Evolutionary conservation across 2,888 invertebrate genomes (phyloP), one percentile per base, ranked within the genome.

Genomic region (Entomobrya proxima): DNA sequence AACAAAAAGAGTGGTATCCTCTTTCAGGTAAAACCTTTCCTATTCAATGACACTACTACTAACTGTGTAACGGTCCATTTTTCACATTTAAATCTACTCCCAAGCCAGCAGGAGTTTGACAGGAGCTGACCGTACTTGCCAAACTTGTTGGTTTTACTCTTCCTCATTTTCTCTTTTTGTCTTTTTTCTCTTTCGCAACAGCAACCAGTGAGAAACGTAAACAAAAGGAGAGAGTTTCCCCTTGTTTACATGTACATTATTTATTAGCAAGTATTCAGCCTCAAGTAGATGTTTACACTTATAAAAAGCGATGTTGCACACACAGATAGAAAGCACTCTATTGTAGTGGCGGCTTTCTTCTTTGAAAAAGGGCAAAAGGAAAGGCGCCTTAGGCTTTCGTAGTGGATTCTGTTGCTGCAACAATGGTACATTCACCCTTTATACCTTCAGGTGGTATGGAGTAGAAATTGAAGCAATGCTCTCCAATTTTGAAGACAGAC

Each of bases 401-500:
- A n/a, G n/a, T n/a, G n/a, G n/a, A n/a, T n/a, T n/a, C n/a, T n/a
- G n/a, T n/a, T n/a, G n/a, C n/a, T n/a, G n/a, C n/a, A n/a, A n/a
- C n/a, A n/a, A n/a, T n/a, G n/a, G n/a, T n/a, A n/a, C n/a, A n/a
- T n/a, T n/a, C n/a, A n/a, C n/a, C n/a, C n/a, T 37, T 64, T 24
- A 55, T 55, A 18, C 18, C 37, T 64, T 35, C 18, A 64, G 64
- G 64, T n/a, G n/a, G n/a, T n/a, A n/a, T n/a, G n/a, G n/a, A n/a
- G n/a, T 64, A 64, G 37, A 64, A 37, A 64, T 35, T 64, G 18
- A n/a, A 64, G 4, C 18, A 35, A 37, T 35, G 27, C 5, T 58
- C 15, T 27, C 32, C 58, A 58, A 58, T 58, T 58, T n/a, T n/a
- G 7, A 58, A 58, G 58, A 58, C 30, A 58, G 58, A 58, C 30